Conservation (phyloP, 2,888 invertebrate genomes). For the Phengaris arion region DNA sequence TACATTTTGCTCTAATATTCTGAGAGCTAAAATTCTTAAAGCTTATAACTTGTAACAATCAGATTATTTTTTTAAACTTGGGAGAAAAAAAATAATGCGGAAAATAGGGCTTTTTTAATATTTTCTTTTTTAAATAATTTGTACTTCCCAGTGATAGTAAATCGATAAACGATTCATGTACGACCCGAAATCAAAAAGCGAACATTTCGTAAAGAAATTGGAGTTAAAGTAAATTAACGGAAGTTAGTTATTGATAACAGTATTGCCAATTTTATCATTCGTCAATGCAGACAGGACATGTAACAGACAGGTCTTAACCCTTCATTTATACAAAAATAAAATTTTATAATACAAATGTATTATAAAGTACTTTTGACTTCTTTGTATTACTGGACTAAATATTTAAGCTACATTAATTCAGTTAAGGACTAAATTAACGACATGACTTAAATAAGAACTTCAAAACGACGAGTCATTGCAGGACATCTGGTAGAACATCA, state of each 20-base stretch:
- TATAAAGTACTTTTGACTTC: neutral
- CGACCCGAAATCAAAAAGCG: neutral
- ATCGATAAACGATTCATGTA: no score
- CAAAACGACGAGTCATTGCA: no score
- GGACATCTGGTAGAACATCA: no score
- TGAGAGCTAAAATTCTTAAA: neutral
- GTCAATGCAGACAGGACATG: neutral
- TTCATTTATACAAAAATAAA: slow-evolving; percentile 3
- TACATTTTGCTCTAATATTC: neutral
- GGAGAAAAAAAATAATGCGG: neutral
- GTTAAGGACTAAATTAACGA: no score
- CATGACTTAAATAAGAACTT: no score
- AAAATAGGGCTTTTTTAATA: neutral
- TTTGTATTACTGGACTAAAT: neutral
- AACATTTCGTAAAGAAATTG: neutral
- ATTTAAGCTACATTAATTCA: neutral
- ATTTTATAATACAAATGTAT: neutral
- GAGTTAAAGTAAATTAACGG: neutral
- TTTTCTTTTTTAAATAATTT: neutral
- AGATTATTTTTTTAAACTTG: neutral
- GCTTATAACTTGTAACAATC: no score
- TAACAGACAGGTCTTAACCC: neutral
- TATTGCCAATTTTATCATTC: slow-evolving; percentile 6
- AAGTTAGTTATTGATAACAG: neutral
- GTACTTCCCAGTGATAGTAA: no score